phyloP scores from a whole-genome alignment of 1,140 invertebrate genomes.

The Nasonia giraulti region DNA sequence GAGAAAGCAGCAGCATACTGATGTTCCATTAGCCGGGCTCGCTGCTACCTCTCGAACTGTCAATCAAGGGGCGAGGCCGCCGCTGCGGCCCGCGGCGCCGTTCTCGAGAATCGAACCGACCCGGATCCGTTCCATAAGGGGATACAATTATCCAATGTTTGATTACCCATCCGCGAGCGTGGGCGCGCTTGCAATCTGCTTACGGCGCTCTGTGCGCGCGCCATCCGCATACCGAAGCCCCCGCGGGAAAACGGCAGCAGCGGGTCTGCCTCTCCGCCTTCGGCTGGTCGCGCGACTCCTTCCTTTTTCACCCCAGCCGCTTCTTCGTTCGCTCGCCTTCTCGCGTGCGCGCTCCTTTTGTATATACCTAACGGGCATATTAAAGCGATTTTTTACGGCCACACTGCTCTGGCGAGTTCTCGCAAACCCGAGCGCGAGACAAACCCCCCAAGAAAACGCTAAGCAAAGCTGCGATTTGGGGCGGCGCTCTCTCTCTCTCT shows the following conservation, averaged over 20 bases:
- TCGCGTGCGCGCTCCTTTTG: not conserved
- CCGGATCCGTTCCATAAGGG: constrained; percentile 58
- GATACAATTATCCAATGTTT: constrained; percentile 71
- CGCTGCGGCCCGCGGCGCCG: constrained; percentile 54
- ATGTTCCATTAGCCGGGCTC: constrained; percentile 72
- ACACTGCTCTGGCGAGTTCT: not conserved
- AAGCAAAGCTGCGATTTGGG: constrained; percentile 3
- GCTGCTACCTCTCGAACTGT: constrained; percentile 67
- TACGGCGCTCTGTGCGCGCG: constrained; percentile 17
- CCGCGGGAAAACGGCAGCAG: not conserved
- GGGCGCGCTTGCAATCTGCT: constrained; percentile 57
- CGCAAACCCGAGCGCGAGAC: not conserved
- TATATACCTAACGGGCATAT: constrained; percentile 16
- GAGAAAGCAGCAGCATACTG: constrained; percentile 61
- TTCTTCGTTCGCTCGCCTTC: not conserved
- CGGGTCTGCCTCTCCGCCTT: not conserved
- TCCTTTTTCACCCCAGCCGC: not conserved
- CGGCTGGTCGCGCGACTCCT: not conserved
- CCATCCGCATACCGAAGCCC: not conserved
- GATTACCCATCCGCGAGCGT: constrained; percentile 59
- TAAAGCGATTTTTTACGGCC: constrained; percentile 2
- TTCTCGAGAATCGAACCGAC: constrained; percentile 44
- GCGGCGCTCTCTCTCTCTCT: not conserved
- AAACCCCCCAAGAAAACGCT: constrained; percentile 4
- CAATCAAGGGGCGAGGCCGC: constrained; percentile 65